A percentile compares a stretch with the other conserved stretches of the same genome.
phyloP scores from a whole-genome alignment of 2,797 vertebrate genomes.

The Neoniphon sammara region DNA sequence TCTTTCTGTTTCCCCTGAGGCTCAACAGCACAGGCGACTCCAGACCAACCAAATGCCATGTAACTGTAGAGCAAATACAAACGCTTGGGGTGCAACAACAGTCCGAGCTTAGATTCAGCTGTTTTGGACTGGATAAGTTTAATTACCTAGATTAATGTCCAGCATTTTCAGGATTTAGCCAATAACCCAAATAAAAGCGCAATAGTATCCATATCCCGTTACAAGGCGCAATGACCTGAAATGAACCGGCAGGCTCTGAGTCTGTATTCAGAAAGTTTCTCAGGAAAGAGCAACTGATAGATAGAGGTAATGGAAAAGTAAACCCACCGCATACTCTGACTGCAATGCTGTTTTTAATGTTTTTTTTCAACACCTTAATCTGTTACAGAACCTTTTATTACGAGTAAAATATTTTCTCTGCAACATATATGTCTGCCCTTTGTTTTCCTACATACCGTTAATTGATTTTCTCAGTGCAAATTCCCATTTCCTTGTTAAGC shows the following conservation, averaged over 20 bases:
- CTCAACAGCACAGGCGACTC: background rate
- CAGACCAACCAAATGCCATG: background rate
- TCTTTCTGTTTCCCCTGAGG: conserved; percentile 1
- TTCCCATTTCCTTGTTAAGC: background rate
- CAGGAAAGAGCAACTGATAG: too few species aligned
- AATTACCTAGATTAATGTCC: background rate
- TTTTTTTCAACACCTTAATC: too few species aligned
- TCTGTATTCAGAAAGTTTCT: conserved; percentile 22
- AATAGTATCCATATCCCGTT: background rate
- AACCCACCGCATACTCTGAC: conserved; percentile 9
- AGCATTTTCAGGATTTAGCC: background rate
- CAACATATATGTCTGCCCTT: conserved; percentile 3
- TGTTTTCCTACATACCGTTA: background rate
- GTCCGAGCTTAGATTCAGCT: background rate
- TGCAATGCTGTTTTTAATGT: conserved; percentile 31
- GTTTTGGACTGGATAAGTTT: background rate
- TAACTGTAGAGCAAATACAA: background rate
- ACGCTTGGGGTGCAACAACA: background rate
- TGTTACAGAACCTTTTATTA: too few species aligned
- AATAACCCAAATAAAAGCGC: background rate
- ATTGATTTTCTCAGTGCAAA: background rate
- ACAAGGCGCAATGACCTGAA: conserved; percentile 13
- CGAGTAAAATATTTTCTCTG: conserved; percentile 30
- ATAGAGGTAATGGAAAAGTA: conserved; percentile 9
- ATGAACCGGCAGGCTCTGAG: conserved; percentile 31